These are phyloP conservation scores for Dyspetes luteomarginatus DNA, from an alignment of 2,888 invertebrate genomes.

Conservation along the genomic window DNA sequence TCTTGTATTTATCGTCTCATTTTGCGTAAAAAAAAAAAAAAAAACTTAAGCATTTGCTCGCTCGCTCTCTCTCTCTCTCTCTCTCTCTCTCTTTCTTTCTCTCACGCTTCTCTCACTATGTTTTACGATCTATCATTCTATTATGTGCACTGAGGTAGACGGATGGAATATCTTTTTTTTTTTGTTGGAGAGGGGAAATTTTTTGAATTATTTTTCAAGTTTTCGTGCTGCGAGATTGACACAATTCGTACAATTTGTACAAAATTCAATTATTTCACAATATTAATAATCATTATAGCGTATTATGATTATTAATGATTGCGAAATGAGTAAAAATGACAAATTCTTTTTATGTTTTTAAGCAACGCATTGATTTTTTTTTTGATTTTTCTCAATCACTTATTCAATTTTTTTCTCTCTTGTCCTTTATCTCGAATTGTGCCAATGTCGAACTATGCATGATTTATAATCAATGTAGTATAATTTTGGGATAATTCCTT, in stretches of 20 bases:
- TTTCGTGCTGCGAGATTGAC: slow-evolving; percentile 17
- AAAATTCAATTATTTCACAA: not conserved
- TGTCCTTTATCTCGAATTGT: not conserved
- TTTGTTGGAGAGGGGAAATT: slow-evolving; percentile 61
- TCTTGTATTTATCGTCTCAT: slow-evolving; percentile 18
- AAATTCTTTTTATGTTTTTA: no score
- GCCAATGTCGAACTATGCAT: no score
- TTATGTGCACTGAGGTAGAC: slow-evolving; percentile 82
- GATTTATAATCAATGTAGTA: no score
- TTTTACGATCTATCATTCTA: slow-evolving; percentile 77
- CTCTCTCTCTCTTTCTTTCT: not conserved
- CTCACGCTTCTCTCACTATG: slow-evolving; percentile 61
- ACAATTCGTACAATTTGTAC: not conserved
- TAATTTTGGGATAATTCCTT: no score
- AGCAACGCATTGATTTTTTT: no score
- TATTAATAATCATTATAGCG: no score
- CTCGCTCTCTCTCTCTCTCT: slow-evolving; percentile 7
- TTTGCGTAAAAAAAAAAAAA: slow-evolving; percentile 23
- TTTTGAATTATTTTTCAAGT: slow-evolving; percentile 43
- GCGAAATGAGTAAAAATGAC: no score
- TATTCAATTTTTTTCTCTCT: no score
- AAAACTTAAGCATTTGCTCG: slow-evolving; percentile 41
- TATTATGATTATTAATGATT: no score
- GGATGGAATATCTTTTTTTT: slow-evolving; percentile 78
- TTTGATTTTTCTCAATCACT: no score